phyloP scores from a whole-genome alignment of 2,113 vertebrate species.

The Motacilla tschutschensis region DNA sequence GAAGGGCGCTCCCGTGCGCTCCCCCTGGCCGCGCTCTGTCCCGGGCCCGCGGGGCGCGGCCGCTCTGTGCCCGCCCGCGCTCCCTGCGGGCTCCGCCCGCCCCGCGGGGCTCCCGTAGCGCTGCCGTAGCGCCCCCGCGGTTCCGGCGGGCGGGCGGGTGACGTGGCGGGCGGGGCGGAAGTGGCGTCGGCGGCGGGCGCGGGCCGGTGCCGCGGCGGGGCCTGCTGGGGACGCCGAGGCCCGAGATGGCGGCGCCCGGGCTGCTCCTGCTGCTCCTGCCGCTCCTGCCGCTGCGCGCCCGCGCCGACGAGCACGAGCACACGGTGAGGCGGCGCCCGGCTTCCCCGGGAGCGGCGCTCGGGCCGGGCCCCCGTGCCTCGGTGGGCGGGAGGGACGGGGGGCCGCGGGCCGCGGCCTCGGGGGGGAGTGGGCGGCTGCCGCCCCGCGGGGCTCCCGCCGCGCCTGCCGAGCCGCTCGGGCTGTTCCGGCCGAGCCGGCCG shows the following conservation, averaged over 20 bases:
- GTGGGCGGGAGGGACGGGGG: not conserved
- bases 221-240: not conserved
- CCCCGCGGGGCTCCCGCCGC: not conserved
- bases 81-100: not conserved
- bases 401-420: not conserved
- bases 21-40: accelerated
- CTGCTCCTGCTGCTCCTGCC: not conserved
- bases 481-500: not conserved
- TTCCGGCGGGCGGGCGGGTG: not conserved
- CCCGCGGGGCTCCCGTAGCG: not conserved
- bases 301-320: not conserved
- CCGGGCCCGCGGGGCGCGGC: accelerated
- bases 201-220: not conserved
- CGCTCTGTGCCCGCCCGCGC: not conserved
- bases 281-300: not conserved
- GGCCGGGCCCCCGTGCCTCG: too few relatives aligned
- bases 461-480: accelerated
- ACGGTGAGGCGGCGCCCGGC: not conserved
- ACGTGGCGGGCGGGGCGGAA: too few relatives aligned
- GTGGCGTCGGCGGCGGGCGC: too few relatives aligned
- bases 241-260: not conserved
- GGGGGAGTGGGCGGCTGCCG: not conserved
- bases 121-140: not conserved
- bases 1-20: accelerated
- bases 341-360: too few relatives aligned